Percentiles rank a stretch among this genome's conserved stretches.
phyloP scores from a whole-genome alignment of 92 coral and sea anemone genomes.

The Diadumene lineata region DNA sequence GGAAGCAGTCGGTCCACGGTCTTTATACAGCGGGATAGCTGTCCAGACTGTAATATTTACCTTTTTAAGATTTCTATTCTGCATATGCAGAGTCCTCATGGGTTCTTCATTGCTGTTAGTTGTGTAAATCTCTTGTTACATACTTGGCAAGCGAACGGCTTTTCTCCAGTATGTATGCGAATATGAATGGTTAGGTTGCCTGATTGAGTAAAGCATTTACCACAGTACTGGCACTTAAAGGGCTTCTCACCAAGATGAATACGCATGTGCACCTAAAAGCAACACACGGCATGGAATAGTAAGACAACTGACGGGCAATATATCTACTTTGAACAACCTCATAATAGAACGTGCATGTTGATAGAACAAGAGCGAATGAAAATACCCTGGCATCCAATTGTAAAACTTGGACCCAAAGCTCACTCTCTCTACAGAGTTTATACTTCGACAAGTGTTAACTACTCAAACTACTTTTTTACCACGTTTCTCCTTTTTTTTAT shows the following conservation, averaged over 20 bases:
- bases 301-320: neutral
- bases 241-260: constrained; percentile 59
- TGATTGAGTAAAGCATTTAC: constrained; percentile 52
- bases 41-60: too few species aligned
- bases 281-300: neutral
- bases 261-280: constrained; percentile 56
- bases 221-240: constrained; percentile 43
- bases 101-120: constrained; percentile 46
- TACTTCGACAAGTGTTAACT: too few species aligned
- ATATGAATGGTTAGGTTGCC: constrained; percentile 47
- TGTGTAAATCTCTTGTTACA: constrained; percentile 49
- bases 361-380: too few species aligned
- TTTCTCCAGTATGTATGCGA: constrained; percentile 52
- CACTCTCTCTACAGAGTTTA: too few species aligned
- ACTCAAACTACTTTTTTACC: too few species aligned
- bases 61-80: neutral
- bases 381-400: too few species aligned
- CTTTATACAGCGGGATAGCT: too few species aligned
- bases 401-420: too few species aligned
- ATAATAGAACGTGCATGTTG: too few species aligned
- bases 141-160: constrained; percentile 36
- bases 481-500: too few species aligned
- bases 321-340: too few species aligned
- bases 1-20: too few species aligned
- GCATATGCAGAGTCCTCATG: constrained; percentile 9